A percentile compares a stretch with the other conserved stretches of the same genome.
Conservation (phyloP, 2,797 vertebrate species). For the Artibeus jamaicensis region DNA sequence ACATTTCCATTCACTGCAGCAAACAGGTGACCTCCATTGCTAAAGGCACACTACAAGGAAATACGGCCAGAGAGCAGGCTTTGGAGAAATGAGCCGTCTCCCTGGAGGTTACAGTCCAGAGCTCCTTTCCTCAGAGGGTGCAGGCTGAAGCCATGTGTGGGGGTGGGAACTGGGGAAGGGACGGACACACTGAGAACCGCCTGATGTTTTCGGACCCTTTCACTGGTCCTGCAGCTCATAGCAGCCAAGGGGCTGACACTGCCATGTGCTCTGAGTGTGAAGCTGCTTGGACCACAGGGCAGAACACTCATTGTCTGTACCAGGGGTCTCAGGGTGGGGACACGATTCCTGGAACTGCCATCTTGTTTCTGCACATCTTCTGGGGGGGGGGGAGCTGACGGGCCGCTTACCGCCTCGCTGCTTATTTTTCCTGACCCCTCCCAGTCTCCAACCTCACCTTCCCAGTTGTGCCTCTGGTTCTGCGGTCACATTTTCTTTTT, state of each 20-base stretch:
- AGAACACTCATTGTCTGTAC: background rate
- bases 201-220: background rate
- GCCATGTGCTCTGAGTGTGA: background rate
- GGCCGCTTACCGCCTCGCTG: background rate
- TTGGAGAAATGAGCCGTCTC: background rate
- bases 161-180: background rate
- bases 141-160: background rate
- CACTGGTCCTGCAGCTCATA: background rate
- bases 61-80: background rate
- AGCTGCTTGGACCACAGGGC: background rate
- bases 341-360: background rate
- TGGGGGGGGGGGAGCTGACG: background rate
- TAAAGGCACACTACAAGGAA: conserved; percentile 90
- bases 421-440: background rate
- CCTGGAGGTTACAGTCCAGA: background rate
- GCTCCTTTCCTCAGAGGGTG: background rate
- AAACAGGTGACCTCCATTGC: conserved; percentile 94
- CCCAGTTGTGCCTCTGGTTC: background rate
- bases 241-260: background rate
- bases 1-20: conserved; percentile 93
- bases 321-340: background rate
- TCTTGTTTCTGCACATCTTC: background rate
- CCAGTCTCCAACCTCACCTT: background rate
- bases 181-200: background rate
- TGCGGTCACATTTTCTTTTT: background rate